Evolutionary conservation across 2,113 vertebrate species (phyloP), one percentile per base, ranked within the genome.

Genomic region (Mus musculus): DNA sequence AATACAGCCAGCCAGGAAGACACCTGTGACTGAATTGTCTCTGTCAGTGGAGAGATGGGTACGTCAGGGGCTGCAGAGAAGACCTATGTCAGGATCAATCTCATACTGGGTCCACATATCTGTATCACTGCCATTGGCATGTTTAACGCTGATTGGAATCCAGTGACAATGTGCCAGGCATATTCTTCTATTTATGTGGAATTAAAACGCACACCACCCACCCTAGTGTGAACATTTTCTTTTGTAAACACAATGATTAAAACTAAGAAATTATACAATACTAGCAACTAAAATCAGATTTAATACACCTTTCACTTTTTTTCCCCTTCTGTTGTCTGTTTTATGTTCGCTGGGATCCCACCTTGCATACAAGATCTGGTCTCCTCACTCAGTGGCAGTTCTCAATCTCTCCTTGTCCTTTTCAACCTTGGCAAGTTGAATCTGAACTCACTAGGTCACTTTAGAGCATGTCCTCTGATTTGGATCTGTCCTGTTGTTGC

Each of bases 171-270:
- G 3, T 22, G 4, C 4, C 3, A 36, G 61, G n/a, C 42, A 39
- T 75, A 24, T 71, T 16, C 24, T 24, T 82, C 49, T 90, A 2
- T 81, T 93, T 75, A 72, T 65, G 89, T 73, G 81, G n/a, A 89
- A 67, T 73, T 46, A 26, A 17, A 39, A 30, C 49, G 12, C 54
- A 72, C 7, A 73, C 13, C n/a, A 52, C 63, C 65, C 88, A 42
- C 30, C 54, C 39, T 49, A 9, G 19, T 7, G 30, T 49, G 49
- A 77, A 39, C 33, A 14, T 17, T 65, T 73, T 85, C 8, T 12
- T 78, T 33, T 78, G 46, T 46, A 87, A 67, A 65, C 20, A 7
- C 3, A 76, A 19, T 67, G 65, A 30, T 42, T 28, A 52, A 89
- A 91, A 92, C 42, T 56, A 80, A 71, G 59, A 90, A 19, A 26